Conservation (phyloP, 2,113 vertebrate genomes). For the Acrocephalus kingi region DNA sequence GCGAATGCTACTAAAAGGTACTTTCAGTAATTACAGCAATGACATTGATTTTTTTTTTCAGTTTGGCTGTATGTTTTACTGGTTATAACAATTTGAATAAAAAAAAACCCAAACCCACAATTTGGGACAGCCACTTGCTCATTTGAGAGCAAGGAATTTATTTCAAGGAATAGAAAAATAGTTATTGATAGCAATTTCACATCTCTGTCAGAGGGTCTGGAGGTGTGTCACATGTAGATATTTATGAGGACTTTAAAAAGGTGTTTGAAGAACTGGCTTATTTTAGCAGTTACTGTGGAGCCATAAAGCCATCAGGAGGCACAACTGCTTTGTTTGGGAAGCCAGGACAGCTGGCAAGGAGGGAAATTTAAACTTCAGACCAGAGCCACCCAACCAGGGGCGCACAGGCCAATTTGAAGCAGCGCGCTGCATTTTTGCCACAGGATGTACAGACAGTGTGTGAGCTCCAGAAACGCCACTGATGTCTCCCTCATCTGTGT, state of each 20-base stretch:
- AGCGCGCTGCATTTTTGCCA: neutral
- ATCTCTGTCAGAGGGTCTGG: neutral
- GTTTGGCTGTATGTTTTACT: neutral
- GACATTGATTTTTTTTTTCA: neutral
- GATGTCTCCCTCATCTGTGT: neutral
- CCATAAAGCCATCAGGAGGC: neutral
- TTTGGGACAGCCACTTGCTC: neutral
- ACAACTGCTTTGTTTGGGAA: neutral
- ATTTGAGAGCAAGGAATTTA: neutral
- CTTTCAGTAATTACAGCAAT: neutral
- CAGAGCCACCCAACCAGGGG: neutral
- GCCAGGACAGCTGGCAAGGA: neutral
- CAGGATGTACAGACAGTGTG: neutral
- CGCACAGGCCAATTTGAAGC: neutral
- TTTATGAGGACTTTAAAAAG: neutral
- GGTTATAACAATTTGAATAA: neutral
- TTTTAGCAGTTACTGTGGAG: neutral
- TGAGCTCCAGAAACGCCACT: neutral
- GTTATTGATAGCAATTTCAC: neutral
- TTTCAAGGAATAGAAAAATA: neutral
- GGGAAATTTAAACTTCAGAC: neutral
- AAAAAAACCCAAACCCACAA: neutral
- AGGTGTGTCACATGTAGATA: rapidly evolving
- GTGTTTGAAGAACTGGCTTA: neutral
- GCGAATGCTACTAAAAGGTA: rapidly evolving